Conservation (phyloP, 2,113 vertebrate species). For the Barbus barbus region DNA sequence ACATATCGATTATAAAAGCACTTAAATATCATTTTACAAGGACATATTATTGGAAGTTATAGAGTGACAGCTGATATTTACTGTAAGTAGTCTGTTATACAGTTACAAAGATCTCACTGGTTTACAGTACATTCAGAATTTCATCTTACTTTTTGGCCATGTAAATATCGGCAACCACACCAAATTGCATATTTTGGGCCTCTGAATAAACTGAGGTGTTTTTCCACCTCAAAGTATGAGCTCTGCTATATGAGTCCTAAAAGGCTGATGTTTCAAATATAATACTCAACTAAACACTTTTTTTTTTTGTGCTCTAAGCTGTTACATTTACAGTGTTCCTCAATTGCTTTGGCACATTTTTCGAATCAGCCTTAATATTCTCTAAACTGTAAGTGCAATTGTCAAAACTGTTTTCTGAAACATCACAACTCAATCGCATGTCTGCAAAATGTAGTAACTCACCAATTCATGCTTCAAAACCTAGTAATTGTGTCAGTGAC, state of each 20-base stretch:
- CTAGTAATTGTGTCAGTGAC: no score
- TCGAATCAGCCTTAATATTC: neutral
- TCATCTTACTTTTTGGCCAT: neutral
- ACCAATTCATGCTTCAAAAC: no score
- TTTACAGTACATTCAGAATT: neutral
- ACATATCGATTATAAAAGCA: neutral
- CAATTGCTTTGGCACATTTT: no score
- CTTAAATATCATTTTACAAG: neutral
- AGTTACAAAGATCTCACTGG: neutral
- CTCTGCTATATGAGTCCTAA: neutral
- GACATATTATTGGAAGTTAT: neutral
- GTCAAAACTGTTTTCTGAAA: no score
- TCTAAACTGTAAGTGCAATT: neutral
- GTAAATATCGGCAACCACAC: neutral
- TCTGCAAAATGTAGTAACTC: no score
- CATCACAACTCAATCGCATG: no score
- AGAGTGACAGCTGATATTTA: neutral
- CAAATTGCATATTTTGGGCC: neutral
- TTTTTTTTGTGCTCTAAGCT: neutral
- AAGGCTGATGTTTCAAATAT: neutral
- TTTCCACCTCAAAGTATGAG: neutral
- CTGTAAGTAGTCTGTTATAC: neutral
- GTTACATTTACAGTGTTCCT: neutral
- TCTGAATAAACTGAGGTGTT: neutral
- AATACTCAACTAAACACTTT: neutral